These are phyloP conservation scores for Archaeoteleia sp. DNA, from an alignment of 2,888 invertebrate species.

Conservation along the genomic window DNA sequence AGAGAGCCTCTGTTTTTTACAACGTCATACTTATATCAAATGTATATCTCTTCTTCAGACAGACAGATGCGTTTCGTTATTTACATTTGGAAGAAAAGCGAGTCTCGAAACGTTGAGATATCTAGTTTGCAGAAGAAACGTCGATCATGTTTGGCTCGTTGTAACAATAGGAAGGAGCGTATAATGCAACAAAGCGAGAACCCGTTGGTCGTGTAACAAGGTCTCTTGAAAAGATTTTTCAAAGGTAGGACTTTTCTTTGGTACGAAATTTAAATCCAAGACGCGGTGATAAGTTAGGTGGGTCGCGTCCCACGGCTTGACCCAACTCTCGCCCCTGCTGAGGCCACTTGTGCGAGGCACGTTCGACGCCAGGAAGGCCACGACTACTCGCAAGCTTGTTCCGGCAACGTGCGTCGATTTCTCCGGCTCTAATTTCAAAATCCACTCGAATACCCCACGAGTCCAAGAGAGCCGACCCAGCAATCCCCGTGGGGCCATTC, in stretches of 20 bases:
- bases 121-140: too few relatives aligned
- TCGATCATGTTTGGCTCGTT: too few relatives aligned
- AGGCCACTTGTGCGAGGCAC: conserved; percentile 55
- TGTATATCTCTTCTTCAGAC: too few relatives aligned
- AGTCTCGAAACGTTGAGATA: too few relatives aligned
- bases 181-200: too few relatives aligned
- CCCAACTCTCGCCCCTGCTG: conserved; percentile 16
- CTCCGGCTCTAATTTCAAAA: conserved; percentile 55
- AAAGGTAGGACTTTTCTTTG: conserved; percentile 10
- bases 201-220: too few relatives aligned
- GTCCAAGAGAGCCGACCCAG: conserved; percentile 11
- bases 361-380: conserved; percentile 61
- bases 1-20: too few relatives aligned
- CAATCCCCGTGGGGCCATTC: conserved; percentile 12
- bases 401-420: conserved; percentile 66
- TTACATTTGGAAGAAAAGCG: too few relatives aligned
- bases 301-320: conserved; percentile 31
- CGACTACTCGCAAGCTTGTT: conserved; percentile 60
- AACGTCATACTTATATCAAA: too few relatives aligned
- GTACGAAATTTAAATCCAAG: conserved; percentile 9
- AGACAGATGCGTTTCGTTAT: too few relatives aligned
- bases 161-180: too few relatives aligned
- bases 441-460: conserved; percentile 26
- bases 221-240: conserved; percentile 6
- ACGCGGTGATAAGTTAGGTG: conserved; percentile 24